Conservation (phyloP, 2,797 vertebrate species). For the Lepidocolaptes lacrymiger region DNA sequence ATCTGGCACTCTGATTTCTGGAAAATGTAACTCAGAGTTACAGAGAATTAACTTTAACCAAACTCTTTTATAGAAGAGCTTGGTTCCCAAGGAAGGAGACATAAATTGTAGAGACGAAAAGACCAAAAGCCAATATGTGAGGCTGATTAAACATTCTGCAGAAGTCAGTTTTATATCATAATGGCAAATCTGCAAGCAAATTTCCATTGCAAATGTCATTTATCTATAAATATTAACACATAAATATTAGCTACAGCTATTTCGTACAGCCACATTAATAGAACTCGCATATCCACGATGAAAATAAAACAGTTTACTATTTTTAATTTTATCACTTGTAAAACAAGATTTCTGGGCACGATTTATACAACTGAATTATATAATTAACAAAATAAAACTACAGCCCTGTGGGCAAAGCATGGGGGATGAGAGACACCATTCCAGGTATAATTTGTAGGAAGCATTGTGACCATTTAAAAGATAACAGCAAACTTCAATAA, state of each 20-base stretch:
- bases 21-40: neutral
- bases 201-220: conserved; percentile 53
- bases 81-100: neutral
- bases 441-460: neutral
- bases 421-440: neutral
- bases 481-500: neutral
- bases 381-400: neutral
- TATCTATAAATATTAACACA: conserved; percentile 30
- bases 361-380: neutral
- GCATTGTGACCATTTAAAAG: neutral
- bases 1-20: neutral
- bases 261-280: neutral
- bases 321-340: conserved; percentile 3
- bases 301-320: conserved; percentile 2
- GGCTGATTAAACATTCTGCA: conserved; percentile 12
- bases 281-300: neutral
- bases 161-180: conserved; percentile 18
- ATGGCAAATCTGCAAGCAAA: neutral
- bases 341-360: neutral
- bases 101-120: neutral
- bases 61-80: neutral
- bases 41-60: neutral
- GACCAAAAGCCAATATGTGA: neutral
- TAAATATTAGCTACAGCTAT: conserved; percentile 10
- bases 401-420: neutral